Evolutionary conservation across 2,113 vertebrate genomes (phyloP).

Genomic region (Pterophyllum scalare): DNA sequence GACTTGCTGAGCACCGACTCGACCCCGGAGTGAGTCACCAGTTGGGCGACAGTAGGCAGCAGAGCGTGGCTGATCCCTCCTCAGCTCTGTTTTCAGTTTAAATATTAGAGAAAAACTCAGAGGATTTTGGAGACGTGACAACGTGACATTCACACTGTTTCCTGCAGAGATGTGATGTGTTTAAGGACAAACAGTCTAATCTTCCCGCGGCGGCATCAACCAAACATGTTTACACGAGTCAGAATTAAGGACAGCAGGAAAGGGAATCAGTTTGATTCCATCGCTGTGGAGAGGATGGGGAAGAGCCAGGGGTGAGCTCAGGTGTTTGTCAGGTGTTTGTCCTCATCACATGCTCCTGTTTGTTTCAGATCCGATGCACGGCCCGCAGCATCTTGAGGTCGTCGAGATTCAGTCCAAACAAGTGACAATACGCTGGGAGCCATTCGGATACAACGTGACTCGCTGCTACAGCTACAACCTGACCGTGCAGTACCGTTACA

Average conservation of each 20-base stretch:
- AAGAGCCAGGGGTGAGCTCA: neutral
- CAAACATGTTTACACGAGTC: neutral
- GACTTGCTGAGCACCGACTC: neutral
- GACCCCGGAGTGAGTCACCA: neutral
- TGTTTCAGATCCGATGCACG: slow-evolving; percentile 92
- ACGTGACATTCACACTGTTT: neutral
- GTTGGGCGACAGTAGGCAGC: neutral
- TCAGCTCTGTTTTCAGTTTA: slow-evolving; percentile 1
- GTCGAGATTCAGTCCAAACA: slow-evolving; percentile 91
- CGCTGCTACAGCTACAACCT: slow-evolving; percentile 96
- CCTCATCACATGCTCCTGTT: neutral
- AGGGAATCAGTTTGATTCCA: neutral
- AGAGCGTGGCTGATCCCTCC: neutral
- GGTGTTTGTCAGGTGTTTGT: neutral
- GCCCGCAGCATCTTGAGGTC: slow-evolving; percentile 88
- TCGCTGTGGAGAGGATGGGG: neutral
- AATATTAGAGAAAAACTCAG: neutral
- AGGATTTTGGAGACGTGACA: neutral
- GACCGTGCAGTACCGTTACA: slow-evolving; percentile 91
- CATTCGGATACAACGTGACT: slow-evolving; percentile 95
- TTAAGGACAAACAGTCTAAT: neutral
- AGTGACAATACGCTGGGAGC: slow-evolving; percentile 94
- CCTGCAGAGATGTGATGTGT: neutral
- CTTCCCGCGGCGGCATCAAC: neutral
- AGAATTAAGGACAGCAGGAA: neutral